phyloP scores from a whole-genome alignment of 2,113 vertebrate species.

The Leuciscus idus region DNA sequence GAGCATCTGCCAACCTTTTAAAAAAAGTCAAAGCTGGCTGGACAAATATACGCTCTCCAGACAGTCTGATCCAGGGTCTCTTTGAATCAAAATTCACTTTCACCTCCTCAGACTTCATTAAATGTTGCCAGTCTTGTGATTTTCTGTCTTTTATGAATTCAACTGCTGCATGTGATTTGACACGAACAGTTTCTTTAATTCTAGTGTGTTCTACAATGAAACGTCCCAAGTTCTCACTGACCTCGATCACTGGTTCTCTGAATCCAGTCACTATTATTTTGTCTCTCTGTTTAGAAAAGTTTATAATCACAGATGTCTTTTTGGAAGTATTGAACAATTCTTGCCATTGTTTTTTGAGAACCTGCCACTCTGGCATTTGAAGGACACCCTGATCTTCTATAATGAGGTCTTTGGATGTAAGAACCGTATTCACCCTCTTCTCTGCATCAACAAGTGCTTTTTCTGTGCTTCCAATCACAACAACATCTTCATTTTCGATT shows the following conservation, averaged over 20 bases:
- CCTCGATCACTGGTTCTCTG: constrained; percentile 67
- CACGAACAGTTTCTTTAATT: constrained; percentile 64
- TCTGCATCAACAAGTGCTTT: constrained; percentile 75
- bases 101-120: constrained; percentile 62
- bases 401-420: constrained; percentile 62
- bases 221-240: constrained; percentile 60
- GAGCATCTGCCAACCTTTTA: constrained; percentile 47
- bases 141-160: constrained; percentile 76
- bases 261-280: constrained; percentile 77
- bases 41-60: constrained; percentile 74
- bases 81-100: constrained; percentile 62
- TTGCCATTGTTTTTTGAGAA: constrained; percentile 54
- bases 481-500: constrained; percentile 61
- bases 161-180: constrained; percentile 61
- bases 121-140: constrained; percentile 42
- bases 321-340: constrained; percentile 62
- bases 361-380: constrained; percentile 69
- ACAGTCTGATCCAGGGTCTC: constrained; percentile 69
- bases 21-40: constrained; percentile 57
- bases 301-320: constrained; percentile 60
- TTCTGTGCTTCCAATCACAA: constrained; percentile 70
- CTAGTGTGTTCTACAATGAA: constrained; percentile 74
- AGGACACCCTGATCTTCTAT: constrained; percentile 71
- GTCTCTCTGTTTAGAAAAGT: constrained; percentile 37
- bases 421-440: constrained; percentile 66